Evolutionary conservation across 2,888 invertebrate species (phyloP), one percentile per base, ranked within the genome.

Genomic region (Tenthredo livida): DNA sequence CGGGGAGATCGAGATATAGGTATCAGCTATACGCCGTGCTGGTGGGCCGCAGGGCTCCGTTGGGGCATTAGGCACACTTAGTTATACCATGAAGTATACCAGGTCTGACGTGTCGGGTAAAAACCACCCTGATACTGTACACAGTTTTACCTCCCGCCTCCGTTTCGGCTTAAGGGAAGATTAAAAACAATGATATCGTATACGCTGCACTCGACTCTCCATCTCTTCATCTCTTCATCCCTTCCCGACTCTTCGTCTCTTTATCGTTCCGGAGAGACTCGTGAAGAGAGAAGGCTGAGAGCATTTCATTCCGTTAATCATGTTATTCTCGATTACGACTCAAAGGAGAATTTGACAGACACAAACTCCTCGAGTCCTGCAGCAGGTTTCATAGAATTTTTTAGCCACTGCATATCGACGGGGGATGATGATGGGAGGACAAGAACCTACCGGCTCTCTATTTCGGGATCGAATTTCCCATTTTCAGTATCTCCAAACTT

Each of bases 401-500:
- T 1, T 7, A 58, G 21, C 9, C 58, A 10, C 58, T n/a, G 58
- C 33, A 4, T 2, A 10, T n/a, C 9, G 9, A 21, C 21, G n/a
- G 10, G 58, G 2, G 17, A 50, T n/a, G n/a, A n/a, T n/a, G n/a
- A n/a, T 50, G 21, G 58, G 58, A 21, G 47, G 47, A 37, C 15
- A 50, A 73, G 73, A 2, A 50, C 12, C 29, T 75, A n/a, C n/a
- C 47, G 50, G 17, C 10, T 25, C 12, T 33, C 37, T 25, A 21
- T 67, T 61, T 65, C 82, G 17, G 58, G n/a, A 65, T 84, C 85
- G 54, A 43, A 73, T 85, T 85, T 85, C 85, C 54, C 47, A 47
- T 72, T 61, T 80, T 40, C 43, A 50, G 17, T 77, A 75, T 85
- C 21, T 3, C 43, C 72, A 84, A 86, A 86, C 85, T 87, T 87